Conservation (phyloP, 2,797 vertebrate species). For the Arrhamphus sclerolepis region DNA sequence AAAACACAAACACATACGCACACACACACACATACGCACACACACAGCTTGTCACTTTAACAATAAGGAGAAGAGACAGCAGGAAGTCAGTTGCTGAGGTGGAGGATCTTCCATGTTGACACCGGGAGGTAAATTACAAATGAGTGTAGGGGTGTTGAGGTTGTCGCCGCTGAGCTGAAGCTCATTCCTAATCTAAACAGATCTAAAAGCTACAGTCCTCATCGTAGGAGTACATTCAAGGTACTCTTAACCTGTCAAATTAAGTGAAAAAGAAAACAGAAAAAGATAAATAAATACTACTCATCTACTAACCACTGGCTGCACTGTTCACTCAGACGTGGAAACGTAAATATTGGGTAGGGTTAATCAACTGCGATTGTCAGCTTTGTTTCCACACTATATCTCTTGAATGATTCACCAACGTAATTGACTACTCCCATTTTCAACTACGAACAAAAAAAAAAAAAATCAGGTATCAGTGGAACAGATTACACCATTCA, state of each 20-base stretch:
- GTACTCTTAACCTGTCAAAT: constrained; percentile 53
- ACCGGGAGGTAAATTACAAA: constrained; percentile 72
- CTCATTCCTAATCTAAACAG: constrained; percentile 53
- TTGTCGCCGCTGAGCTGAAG: constrained; percentile 12
- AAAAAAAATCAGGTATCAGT: neutral
- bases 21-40: constrained; percentile 10
- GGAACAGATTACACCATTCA: too few relatives aligned
- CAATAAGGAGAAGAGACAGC: constrained; percentile 68
- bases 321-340: constrained; percentile 45
- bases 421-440: constrained; percentile 65
- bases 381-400: constrained; percentile 63
- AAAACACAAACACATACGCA: constrained; percentile 22
- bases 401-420: constrained; percentile 70
- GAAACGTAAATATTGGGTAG: constrained; percentile 67
- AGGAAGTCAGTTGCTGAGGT: constrained; percentile 64
- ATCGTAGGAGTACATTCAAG: constrained; percentile 27
- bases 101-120: constrained; percentile 62
- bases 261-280: constrained; percentile 63
- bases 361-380: constrained; percentile 59
- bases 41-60: constrained; percentile 55
- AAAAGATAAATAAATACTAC: constrained; percentile 69
- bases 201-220: constrained; percentile 38
- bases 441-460: constrained; percentile 12
- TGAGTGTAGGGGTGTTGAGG: constrained; percentile 32
- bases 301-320: constrained; percentile 36